Evolutionary conservation across 2,113 vertebrate genomes (phyloP).

Genomic region (Alectura lathami): DNA sequence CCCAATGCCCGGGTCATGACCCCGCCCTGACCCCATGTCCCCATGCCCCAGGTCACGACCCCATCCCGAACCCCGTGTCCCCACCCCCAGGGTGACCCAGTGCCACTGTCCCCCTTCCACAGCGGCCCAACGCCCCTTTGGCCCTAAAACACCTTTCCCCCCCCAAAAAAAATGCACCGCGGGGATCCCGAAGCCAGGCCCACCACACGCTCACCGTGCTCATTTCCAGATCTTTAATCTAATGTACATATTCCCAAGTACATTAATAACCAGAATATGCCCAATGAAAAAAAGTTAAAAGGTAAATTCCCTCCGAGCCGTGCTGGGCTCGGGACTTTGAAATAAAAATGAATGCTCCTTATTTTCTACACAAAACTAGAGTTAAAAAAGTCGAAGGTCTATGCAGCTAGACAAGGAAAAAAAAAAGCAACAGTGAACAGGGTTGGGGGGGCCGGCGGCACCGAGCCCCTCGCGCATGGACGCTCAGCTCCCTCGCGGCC

Average conservation of each 20-base stretch:
- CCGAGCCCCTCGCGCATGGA: no score
- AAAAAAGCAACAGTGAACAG: slow-evolving; percentile 46
- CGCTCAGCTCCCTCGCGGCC: no score
- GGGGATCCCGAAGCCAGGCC: neutral
- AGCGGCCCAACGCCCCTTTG: neutral
- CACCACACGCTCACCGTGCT: slow-evolving; percentile 34
- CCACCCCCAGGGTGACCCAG: no score
- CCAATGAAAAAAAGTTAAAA: slow-evolving; percentile 76
- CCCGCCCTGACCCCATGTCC: neutral
- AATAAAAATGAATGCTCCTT: slow-evolving; percentile 74
- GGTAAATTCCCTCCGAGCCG: slow-evolving; percentile 62
- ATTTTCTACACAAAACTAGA: slow-evolving; percentile 75
- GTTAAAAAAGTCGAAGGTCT: slow-evolving; percentile 74
- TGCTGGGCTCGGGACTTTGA: slow-evolving; percentile 65
- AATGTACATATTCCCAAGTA: slow-evolving; percentile 74
- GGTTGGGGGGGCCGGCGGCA: no score
- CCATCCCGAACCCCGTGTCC: neutral
- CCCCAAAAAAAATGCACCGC: neutral
- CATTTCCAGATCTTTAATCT: slow-evolving; percentile 80
- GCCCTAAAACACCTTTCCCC: neutral
- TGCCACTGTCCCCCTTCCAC: neutral
- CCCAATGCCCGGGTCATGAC: neutral
- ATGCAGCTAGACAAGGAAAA: slow-evolving; percentile 58
- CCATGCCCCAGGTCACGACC: neutral
- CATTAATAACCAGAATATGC: slow-evolving; percentile 72